Evolutionary conservation across 2,113 vertebrate species (phyloP).

Genomic region (Nipponia nippon): DNA sequence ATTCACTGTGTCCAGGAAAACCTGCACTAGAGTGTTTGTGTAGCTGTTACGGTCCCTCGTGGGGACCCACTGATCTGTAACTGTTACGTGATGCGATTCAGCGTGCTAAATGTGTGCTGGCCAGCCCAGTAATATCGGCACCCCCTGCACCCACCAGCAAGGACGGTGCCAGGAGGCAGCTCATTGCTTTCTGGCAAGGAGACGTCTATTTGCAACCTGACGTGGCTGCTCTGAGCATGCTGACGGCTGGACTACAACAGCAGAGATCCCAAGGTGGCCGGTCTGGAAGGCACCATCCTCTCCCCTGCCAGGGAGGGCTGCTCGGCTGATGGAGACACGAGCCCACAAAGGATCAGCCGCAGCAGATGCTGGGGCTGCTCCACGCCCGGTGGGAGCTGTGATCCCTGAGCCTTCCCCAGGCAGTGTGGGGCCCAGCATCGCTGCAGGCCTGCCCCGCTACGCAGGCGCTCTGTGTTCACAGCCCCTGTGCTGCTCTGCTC

Average conservation of each 20-base stretch:
- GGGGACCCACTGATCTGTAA: not conserved
- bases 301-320: not conserved
- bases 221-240: not conserved
- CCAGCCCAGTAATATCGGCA: not conserved
- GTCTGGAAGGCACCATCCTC: not conserved
- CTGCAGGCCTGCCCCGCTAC: not conserved
- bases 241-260: not conserved
- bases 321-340: rapidly evolving
- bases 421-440: rapidly evolving
- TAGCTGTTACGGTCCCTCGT: rapidly evolving
- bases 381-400: not conserved
- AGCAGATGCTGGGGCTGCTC: not conserved
- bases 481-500: not conserved
- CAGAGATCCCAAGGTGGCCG: not conserved
- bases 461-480: not conserved
- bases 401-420: not conserved
- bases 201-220: not conserved
- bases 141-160: not conserved
- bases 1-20: not conserved
- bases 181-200: not conserved
- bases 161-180: not conserved
- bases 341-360: not conserved
- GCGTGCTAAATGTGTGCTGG: not conserved
- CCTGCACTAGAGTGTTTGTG: not conserved
- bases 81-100: not conserved